These are phyloP conservation scores for Drosophila meridionalis DNA, from an alignment of 2,888 invertebrate species.

Conservation along the genomic window DNA sequence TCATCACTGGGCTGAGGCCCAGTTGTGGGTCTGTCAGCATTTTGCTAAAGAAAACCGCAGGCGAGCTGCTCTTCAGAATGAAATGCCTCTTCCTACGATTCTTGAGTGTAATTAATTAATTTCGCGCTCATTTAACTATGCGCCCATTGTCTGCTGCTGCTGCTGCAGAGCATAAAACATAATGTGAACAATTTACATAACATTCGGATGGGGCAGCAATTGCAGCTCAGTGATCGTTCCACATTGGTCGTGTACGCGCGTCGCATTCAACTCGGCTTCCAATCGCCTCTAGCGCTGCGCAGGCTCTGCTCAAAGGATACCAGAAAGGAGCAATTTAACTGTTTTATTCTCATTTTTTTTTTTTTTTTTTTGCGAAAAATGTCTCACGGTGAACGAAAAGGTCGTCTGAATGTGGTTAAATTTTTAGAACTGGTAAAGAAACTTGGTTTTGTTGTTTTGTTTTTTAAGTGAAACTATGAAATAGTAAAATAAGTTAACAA, in stretches of 20 bases:
- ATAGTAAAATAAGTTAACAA: background rate
- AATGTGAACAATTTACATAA: constrained; percentile 60
- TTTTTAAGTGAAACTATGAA: background rate
- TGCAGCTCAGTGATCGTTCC: constrained; percentile 61
- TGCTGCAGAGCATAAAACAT: constrained; percentile 53
- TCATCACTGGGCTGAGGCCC: constrained; percentile 1
- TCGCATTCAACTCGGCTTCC: background rate
- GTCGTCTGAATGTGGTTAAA: constrained; percentile 84
- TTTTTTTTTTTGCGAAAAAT: constrained; percentile 53
- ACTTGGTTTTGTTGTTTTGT: background rate
- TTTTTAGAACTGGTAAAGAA: constrained; percentile 84
- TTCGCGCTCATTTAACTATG: constrained; percentile 48
- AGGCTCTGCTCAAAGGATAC: constrained; percentile 12
- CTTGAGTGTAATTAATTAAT: constrained; percentile 83
- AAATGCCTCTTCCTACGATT: constrained; percentile 75
- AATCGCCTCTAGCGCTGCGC: background rate
- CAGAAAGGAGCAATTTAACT: background rate
- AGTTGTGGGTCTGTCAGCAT: constrained; percentile 13
- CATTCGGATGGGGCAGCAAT: constrained; percentile 31
- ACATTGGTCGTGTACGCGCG: constrained; percentile 57
- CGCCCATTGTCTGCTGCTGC: constrained; percentile 27
- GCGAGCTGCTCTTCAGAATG: constrained; percentile 62
- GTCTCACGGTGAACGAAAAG: constrained; percentile 83
- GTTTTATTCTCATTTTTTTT: background rate
- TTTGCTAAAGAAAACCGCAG: constrained; percentile 56